These are phyloP conservation scores for Ectobius pallidus DNA, from an alignment of 2,888 invertebrate species.

Conservation along the genomic window DNA sequence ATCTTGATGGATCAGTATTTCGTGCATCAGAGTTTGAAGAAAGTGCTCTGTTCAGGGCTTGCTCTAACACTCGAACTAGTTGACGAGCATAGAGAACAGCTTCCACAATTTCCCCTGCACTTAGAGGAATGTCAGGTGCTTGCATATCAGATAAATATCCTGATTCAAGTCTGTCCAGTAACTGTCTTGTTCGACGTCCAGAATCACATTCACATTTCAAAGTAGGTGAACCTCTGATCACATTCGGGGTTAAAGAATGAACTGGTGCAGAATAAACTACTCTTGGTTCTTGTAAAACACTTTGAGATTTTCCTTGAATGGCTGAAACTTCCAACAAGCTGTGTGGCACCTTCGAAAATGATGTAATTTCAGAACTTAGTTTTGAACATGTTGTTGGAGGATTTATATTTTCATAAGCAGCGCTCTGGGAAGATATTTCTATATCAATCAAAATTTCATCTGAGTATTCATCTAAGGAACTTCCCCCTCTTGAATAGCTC, in stretches of 20 bases:
- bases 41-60: constrained; percentile 16
- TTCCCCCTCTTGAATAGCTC: not conserved
- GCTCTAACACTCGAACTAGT: constrained; percentile 35
- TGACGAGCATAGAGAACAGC: constrained; percentile 38
- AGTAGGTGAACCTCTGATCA: not conserved
- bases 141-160: not conserved
- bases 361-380: not conserved
- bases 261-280: not conserved
- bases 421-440: not conserved
- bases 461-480: not conserved
- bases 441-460: not conserved
- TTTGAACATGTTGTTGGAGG: not conserved
- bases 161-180: not conserved
- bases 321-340: not conserved
- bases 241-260: not conserved
- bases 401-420: not conserved
- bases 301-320: not conserved
- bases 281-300: not conserved
- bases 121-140: constrained; percentile 24
- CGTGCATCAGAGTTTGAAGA: not conserved
- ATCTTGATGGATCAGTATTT: not conserved
- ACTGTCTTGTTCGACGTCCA: not conserved
- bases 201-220: not conserved
- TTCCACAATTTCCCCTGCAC: constrained; percentile 33
- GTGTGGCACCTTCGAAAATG: not conserved